Evolutionary conservation across 2,113 vertebrate genomes (phyloP).

Genomic region (Anthoscopus minutus): DNA sequence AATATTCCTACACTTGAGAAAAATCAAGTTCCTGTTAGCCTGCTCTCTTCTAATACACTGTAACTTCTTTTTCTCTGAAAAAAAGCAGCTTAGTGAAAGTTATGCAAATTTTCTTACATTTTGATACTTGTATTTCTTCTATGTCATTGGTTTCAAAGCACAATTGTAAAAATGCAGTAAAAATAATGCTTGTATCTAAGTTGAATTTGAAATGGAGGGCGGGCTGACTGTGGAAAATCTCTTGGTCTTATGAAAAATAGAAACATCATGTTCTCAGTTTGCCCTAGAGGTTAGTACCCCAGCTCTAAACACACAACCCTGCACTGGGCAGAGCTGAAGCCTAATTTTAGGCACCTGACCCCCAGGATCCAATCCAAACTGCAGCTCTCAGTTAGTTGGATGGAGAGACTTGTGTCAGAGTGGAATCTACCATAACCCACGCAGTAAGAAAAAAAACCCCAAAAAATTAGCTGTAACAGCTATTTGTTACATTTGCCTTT

Average conservation of each 20-base stretch:
- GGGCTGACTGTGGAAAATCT: background rate
- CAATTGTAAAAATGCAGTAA: background rate
- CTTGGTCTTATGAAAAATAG: background rate
- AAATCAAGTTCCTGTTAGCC: background rate
- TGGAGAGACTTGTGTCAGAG: background rate
- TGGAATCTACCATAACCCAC: background rate
- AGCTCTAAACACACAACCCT: background rate
- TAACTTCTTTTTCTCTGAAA: background rate
- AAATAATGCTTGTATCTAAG: background rate
- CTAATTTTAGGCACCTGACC: background rate
- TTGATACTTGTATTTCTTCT: background rate
- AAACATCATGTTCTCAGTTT: rapidly evolving
- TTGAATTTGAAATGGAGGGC: background rate
- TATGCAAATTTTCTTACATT: background rate
- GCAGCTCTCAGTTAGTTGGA: background rate
- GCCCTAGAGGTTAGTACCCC: background rate
- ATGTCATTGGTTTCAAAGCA: background rate
- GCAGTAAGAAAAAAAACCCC: background rate
- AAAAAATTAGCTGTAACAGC: background rate
- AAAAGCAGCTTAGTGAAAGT: background rate
- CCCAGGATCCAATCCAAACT: background rate
- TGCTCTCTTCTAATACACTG: background rate
- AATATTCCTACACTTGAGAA: background rate
- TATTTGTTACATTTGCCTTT: background rate
- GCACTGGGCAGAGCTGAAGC: background rate